These are phyloP conservation scores for Pteromalus puparum DNA, from an alignment of 1,140 invertebrate genomes.

Conservation along the genomic window DNA sequence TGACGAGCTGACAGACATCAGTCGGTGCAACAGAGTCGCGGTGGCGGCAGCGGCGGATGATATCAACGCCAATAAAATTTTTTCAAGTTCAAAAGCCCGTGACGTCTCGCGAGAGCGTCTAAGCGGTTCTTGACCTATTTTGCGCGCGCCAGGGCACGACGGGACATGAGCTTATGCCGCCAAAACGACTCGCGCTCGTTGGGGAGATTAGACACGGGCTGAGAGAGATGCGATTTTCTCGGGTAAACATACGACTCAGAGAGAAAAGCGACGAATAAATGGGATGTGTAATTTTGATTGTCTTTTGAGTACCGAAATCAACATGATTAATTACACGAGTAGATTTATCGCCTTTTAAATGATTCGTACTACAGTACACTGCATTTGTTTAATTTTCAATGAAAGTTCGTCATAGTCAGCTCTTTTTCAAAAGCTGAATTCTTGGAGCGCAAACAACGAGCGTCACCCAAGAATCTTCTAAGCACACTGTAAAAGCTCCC, in stretches of 20 bases:
- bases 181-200: not conserved
- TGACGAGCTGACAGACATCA: not conserved
- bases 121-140: slow-evolving; percentile 64
- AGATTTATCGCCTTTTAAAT: not conserved
- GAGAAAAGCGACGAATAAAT: not conserved
- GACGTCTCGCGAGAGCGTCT: slow-evolving; percentile 59
- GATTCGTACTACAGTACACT: not conserved
- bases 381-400: too few species aligned
- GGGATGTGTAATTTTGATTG: not conserved
- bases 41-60: not conserved
- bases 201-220: not conserved
- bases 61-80: slow-evolving; percentile 30
- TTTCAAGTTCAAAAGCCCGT: slow-evolving; percentile 47
- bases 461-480: too few species aligned
- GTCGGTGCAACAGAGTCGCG: not conserved
- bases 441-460: too few species aligned
- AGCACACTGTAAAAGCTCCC: not conserved
- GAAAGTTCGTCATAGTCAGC: too few species aligned
- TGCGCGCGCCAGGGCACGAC: not conserved
- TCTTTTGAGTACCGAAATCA: not conserved
- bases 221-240: not conserved
- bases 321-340: too few species aligned
- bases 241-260: not conserved
- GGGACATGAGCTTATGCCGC: not conserved
- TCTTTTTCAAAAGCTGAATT: too few species aligned